Base-by-base conservation (phyloP, 2,888 invertebrate genomes). In the Drosophila merina region DNA sequence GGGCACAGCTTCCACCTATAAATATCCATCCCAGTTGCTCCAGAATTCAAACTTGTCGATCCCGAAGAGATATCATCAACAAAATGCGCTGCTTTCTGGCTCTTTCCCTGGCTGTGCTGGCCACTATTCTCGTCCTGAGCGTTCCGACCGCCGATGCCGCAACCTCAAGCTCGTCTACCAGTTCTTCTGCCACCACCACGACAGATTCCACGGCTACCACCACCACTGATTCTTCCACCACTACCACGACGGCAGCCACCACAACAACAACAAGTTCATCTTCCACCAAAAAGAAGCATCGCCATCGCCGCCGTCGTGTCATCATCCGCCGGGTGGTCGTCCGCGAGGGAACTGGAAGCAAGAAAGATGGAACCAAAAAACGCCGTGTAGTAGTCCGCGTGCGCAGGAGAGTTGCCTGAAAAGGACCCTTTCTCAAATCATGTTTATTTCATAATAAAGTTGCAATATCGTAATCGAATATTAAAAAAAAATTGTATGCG, bases 381-480 rank as follows among this genome's bases (percentile, higher is more conserved):
- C 48, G 48, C 10, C 48, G 48, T 4, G 48, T 30, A 5, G 31
- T 49, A 12, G 48, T 49, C 48, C 48, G 48, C 5, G 31, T 49
- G 12, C 48, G 48, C 12, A 49, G 31, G 31, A 49, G 14, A 0
- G 14, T 14, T 14, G 14, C 7, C 40, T 40, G 4, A 40, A 40
- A 8, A 40, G 3, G 2, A 12, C 40, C 3, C 8, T 40, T 40
- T 28, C 5, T 4, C 28, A 28, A 28, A 20, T 20, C 20, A 20
- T 20, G 20, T 20, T 20, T 20, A 20, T 2, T 20, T 2, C 20
- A 38, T 6, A n/a, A 38, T 38, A 38, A 38, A 38, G 38, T 6
- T 31, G 3, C 3, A 9, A 10, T 9, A 8, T 10, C 33, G 3
- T 10, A 10, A 33, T 4, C 1, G 4, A 9, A 33, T 33, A 4